phyloP scores from a whole-genome alignment of 2,797 vertebrate species.

The Anguilla anguilla region DNA sequence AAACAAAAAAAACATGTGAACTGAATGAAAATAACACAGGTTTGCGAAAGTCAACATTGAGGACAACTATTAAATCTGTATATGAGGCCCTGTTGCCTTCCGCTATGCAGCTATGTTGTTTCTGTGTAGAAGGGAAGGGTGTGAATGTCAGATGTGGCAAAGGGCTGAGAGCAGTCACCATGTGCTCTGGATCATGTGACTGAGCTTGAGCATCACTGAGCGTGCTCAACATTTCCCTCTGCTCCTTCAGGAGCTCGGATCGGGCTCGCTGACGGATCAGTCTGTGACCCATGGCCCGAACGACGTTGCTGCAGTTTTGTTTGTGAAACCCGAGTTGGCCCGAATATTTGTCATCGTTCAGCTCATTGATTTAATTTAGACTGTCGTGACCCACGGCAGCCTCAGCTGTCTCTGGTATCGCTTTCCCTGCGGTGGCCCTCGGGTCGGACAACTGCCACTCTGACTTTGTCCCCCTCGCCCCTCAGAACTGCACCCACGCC shows the following conservation, averaged over 20 bases:
- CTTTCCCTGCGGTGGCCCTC: constrained; percentile 71
- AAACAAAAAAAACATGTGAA: background rate
- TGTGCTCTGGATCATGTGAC: constrained; percentile 7
- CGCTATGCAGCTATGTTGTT: background rate
- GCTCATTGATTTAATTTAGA: constrained; percentile 28
- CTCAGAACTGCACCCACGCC: background rate
- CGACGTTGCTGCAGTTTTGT: background rate
- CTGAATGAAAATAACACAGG: background rate
- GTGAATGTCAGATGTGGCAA: background rate
- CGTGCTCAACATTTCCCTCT: background rate
- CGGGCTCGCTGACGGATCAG: background rate
- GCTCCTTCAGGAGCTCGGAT: background rate
- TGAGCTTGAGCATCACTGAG: background rate
- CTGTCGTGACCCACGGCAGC: constrained; percentile 45
- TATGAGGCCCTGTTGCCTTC: background rate
- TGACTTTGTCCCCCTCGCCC: constrained; percentile 62
- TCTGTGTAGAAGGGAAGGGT: background rate
- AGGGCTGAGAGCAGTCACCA: background rate
- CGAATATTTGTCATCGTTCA: constrained; percentile 21
- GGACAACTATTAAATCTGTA: background rate
- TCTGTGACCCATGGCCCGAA: background rate
- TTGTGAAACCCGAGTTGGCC: constrained; percentile 19
- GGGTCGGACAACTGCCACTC: constrained; percentile 69
- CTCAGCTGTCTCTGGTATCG: constrained; percentile 74
- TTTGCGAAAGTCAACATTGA: background rate